phyloP scores from a whole-genome alignment of 2,113 vertebrate species.

The Tragelaphus scriptus region DNA sequence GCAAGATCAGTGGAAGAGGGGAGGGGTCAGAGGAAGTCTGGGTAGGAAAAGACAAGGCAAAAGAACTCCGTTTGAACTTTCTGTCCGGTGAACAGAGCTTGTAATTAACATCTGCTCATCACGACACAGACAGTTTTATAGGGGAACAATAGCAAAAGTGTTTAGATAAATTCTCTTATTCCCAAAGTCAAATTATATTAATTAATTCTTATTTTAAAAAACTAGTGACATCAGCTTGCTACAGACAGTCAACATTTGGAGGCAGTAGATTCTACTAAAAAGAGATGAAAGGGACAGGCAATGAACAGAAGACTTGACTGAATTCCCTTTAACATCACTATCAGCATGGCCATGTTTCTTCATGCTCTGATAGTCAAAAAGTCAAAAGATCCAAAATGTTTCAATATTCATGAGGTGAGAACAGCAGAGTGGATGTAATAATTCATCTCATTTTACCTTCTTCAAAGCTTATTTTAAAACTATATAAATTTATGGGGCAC shows the following conservation, averaged over 20 bases:
- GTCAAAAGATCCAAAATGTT: slow-evolving; percentile 73
- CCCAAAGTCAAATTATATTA: neutral
- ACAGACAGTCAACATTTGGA: slow-evolving; percentile 80
- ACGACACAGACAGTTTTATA: slow-evolving; percentile 23
- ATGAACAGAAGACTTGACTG: slow-evolving; percentile 72
- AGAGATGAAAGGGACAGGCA: slow-evolving; percentile 77
- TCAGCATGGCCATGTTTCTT: slow-evolving; percentile 78
- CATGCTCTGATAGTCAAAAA: slow-evolving; percentile 81
- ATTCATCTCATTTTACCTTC: slow-evolving; percentile 49
- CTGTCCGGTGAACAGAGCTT: neutral
- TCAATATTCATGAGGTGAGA: slow-evolving; percentile 56
- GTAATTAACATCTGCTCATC: neutral
- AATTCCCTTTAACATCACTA: slow-evolving; percentile 73
- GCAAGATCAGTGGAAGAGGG: neutral
- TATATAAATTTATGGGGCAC: slow-evolving; percentile 34
- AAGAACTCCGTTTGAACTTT: neutral
- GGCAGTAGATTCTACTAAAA: slow-evolving; percentile 75
- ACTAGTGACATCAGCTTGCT: slow-evolving; percentile 36
- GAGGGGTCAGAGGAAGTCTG: neutral
- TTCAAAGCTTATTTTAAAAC: slow-evolving; percentile 49
- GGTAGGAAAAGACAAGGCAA: neutral
- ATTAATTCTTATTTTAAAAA: slow-evolving; percentile 12
- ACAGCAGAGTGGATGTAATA: slow-evolving; percentile 31
- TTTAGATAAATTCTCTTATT: neutral
- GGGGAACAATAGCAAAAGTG: neutral